These are phyloP conservation scores for Myanophis thanlyinensis DNA, from an alignment of 2,113 vertebrate species.

Conservation along the genomic window DNA sequence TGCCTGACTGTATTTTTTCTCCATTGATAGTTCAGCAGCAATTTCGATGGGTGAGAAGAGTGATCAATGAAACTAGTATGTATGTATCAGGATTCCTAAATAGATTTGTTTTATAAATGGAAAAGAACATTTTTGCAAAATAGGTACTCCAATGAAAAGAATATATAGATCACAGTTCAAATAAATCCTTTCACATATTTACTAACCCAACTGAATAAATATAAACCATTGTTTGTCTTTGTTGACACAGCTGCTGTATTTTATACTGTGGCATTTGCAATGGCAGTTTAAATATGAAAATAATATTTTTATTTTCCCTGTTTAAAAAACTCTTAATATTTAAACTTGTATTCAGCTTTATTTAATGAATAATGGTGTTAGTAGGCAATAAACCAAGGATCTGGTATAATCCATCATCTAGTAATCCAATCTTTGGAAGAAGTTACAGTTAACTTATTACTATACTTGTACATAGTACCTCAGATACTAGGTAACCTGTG, in stretches of 20 bases:
- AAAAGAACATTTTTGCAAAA: background rate
- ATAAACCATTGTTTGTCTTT: constrained; percentile 21
- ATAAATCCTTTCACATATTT: constrained; percentile 31
- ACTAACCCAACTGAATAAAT: background rate
- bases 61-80: background rate
- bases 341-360: background rate
- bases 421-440: background rate
- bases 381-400: background rate
- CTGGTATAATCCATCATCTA: background rate
- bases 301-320: constrained; percentile 4
- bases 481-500: background rate
- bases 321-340: background rate
- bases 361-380: background rate
- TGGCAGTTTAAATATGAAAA: constrained; percentile 48
- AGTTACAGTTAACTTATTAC: background rate
- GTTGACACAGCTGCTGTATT: constrained; percentile 48
- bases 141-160: constrained; percentile 5
- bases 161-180: background rate
- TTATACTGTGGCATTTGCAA: constrained; percentile 11
- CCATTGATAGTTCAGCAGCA: background rate
- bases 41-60: background rate
- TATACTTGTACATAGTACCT: background rate
- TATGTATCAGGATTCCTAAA: background rate
- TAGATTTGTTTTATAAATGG: background rate
- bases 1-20: background rate